Conservation (phyloP, 2,113 vertebrate species). For the Ursus arctos region DNA sequence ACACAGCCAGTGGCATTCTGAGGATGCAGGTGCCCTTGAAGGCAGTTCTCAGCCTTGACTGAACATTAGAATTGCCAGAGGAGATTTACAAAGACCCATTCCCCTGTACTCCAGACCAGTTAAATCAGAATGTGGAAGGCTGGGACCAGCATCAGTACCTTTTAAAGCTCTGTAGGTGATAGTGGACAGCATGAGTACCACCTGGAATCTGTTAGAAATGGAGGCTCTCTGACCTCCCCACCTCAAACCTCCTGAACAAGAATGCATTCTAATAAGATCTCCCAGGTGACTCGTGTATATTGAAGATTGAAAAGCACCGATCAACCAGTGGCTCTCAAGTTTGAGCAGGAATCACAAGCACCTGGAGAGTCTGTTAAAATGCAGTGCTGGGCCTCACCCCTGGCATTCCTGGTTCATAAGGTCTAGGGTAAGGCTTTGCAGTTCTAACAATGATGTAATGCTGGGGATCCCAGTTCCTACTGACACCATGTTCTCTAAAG, state of each 20-base stretch:
- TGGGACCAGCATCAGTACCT: not conserved
- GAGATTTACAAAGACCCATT: not conserved
- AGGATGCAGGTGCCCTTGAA: not conserved
- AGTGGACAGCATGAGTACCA: not conserved
- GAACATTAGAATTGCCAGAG: not conserved
- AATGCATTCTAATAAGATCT: not conserved
- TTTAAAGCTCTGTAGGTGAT: not conserved
- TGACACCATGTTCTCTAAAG: not conserved
- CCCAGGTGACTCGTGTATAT: not conserved
- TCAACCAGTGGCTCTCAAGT: not conserved
- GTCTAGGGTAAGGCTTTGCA: not conserved
- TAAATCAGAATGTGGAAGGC: slow-evolving; percentile 3
- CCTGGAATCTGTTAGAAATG: not conserved
- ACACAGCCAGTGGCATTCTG: too few species aligned
- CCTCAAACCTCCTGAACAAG: not conserved
- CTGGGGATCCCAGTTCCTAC: not conserved
- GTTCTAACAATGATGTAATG: not conserved
- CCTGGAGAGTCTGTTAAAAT: not conserved
- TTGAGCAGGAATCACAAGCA: not conserved
- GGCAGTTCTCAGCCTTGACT: not conserved
- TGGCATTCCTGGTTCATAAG: not conserved
- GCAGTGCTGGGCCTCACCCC: not conserved
- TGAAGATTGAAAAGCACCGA: not conserved
- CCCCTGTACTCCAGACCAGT: not conserved
- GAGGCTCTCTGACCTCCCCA: not conserved